phyloP scores from a whole-genome alignment of 2,113 vertebrate species.

The Psilopogon haemacephalus region DNA sequence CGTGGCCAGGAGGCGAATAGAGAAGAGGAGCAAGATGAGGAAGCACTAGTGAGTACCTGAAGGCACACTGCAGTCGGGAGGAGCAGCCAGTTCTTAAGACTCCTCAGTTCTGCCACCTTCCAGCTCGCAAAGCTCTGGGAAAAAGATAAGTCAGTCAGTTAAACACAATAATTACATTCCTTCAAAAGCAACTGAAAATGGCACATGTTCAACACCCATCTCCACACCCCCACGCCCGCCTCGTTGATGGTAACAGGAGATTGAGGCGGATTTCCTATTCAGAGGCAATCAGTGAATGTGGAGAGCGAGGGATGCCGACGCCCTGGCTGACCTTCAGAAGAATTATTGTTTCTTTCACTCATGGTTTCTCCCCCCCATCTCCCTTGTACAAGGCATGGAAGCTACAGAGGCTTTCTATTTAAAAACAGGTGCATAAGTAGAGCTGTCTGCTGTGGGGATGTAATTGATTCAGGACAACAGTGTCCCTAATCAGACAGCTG shows the following conservation, averaged over 20 bases:
- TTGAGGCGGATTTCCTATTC: slow-evolving; percentile 71
- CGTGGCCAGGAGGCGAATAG: not conserved
- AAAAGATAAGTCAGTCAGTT: slow-evolving; percentile 49
- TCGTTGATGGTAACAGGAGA: slow-evolving; percentile 55
- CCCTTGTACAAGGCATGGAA: slow-evolving; percentile 4
- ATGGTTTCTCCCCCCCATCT: not conserved
- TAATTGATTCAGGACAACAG: slow-evolving; percentile 61
- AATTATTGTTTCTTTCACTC: slow-evolving; percentile 63
- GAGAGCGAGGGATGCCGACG: slow-evolving; percentile 40
- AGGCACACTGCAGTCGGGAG: not conserved
- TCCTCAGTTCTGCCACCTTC: not conserved
- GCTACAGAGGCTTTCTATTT: slow-evolving; percentile 37
- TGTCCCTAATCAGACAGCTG: slow-evolving; percentile 62
- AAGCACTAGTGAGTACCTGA: not conserved
- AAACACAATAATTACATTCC: slow-evolving; percentile 66
- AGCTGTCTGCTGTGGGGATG: not conserved
- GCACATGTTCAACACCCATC: not conserved
- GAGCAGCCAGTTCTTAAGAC: not conserved
- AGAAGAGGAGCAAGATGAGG: not conserved
- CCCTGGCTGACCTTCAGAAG: slow-evolving; percentile 71
- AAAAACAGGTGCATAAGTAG: slow-evolving; percentile 66
- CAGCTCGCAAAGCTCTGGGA: slow-evolving; percentile 23
- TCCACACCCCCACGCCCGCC: not conserved
- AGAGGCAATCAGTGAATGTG: slow-evolving; percentile 59
- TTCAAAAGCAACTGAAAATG: slow-evolving; percentile 39